These are phyloP conservation scores for Ciconia boyciana DNA, from an alignment of 2,113 vertebrate genomes.

Conservation along the genomic window DNA sequence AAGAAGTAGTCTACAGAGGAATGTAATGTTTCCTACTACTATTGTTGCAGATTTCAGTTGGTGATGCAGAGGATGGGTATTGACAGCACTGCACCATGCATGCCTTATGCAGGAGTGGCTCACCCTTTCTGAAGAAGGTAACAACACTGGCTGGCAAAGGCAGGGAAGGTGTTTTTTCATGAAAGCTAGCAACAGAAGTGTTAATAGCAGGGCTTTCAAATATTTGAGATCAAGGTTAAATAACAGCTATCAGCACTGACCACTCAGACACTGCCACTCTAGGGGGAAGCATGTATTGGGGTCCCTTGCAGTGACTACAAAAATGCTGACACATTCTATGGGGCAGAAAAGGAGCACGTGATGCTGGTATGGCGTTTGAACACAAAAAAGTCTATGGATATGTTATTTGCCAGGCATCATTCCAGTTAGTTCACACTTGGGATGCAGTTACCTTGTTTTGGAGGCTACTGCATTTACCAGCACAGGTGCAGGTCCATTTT, in stretches of 20 bases:
- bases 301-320: background rate
- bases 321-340: too few relatives aligned
- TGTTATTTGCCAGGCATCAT: background rate
- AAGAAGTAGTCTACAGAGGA: background rate
- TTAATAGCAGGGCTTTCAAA: background rate
- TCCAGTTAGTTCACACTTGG: background rate
- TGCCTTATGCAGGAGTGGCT: background rate
- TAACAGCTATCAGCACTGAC: background rate
- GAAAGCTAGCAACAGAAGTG: background rate
- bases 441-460: background rate
- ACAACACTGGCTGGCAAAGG: background rate
- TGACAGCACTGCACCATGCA: background rate
- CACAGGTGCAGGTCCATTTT: background rate
- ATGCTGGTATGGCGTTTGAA: background rate
- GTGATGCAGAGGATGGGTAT: accelerated
- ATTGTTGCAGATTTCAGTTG: background rate
- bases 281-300: background rate
- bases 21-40: background rate
- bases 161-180: background rate
- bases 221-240: background rate
- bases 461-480: background rate
- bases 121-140: background rate
- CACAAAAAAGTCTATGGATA: background rate
- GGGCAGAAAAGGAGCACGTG: background rate
- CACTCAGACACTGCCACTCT: background rate